These are phyloP conservation scores for Pangasius larnaudii DNA, from an alignment of 2,797 vertebrate species.

Conservation along the genomic window DNA sequence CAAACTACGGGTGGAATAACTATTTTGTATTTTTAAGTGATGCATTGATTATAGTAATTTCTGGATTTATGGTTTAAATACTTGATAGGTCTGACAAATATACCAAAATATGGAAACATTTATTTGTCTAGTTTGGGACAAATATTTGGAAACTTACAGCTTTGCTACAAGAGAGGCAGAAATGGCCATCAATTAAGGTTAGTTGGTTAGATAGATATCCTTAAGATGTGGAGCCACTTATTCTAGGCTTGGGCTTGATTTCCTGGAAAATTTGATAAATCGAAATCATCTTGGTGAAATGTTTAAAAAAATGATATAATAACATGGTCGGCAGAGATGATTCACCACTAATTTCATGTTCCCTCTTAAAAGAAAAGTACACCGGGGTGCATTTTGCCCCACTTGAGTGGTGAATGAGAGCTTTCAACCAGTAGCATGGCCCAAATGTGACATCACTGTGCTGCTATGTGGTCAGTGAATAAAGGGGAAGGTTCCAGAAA, in stretches of 20 bases:
- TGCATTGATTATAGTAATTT: conserved; percentile 21
- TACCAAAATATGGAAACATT: conserved; percentile 49
- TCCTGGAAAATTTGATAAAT: conserved; percentile 77
- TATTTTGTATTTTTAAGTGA: background rate
- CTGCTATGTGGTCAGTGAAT: conserved; percentile 66
- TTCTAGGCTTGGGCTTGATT: conserved; percentile 69
- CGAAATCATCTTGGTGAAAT: conserved; percentile 72
- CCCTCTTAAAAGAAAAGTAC: conserved; percentile 66
- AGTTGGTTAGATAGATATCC: conserved; percentile 57
- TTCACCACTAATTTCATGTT: conserved; percentile 80
- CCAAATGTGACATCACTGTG: conserved; percentile 71
- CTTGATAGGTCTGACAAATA: conserved; percentile 41
- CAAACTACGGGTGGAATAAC: background rate
- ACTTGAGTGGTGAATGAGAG: conserved; percentile 63
- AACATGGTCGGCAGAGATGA: conserved; percentile 72
- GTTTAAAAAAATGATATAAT: conserved; percentile 72
- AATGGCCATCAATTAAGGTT: conserved; percentile 49
- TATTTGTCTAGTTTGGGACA: conserved; percentile 42
- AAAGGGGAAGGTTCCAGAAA: conserved; percentile 63
- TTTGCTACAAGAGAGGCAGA: conserved; percentile 42
- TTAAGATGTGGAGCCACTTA: conserved; percentile 61
- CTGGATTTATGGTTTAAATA: conserved; percentile 26
- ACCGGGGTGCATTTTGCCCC: conserved; percentile 62
- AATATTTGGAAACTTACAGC: conserved; percentile 49
- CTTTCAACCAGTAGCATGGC: conserved; percentile 65